Evolutionary conservation across 2,797 vertebrate genomes (phyloP).

Genomic region (Rhodeus uyekii): DNA sequence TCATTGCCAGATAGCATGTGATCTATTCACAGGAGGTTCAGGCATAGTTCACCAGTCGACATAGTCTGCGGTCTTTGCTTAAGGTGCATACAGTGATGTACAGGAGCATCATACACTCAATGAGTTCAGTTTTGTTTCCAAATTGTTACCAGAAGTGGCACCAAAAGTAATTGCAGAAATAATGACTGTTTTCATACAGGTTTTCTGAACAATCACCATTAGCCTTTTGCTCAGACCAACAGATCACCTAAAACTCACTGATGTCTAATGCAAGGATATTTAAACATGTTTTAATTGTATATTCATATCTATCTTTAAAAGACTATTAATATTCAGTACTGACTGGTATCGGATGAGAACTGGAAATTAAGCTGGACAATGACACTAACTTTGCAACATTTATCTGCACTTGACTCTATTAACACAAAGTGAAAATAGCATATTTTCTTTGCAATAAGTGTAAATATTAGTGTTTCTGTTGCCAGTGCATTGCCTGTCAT

Average conservation of each 20-base stretch:
- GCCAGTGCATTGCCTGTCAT: too few species aligned
- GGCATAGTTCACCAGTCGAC: constrained; percentile 21
- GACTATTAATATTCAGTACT: not conserved
- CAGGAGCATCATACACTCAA: not conserved
- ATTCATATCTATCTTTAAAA: not conserved
- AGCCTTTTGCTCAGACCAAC: not conserved
- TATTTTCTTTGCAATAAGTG: too few species aligned
- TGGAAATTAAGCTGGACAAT: not conserved
- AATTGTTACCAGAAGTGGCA: not conserved
- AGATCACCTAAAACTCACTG: not conserved
- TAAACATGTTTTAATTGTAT: not conserved
- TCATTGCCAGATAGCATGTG: not conserved
- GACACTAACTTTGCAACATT: not conserved
- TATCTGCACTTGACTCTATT: too few species aligned
- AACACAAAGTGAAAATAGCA: too few species aligned
- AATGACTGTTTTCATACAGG: not conserved
- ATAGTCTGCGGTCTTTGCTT: constrained; percentile 8
- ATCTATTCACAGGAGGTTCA: constrained; percentile 21
- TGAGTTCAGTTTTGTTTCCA: not conserved
- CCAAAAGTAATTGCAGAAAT: not conserved
- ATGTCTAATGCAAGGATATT: not conserved
- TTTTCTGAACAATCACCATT: not conserved
- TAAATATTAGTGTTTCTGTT: too few species aligned
- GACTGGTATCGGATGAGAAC: not conserved
- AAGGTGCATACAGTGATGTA: not conserved